phyloP scores from a whole-genome alignment of 2,888 invertebrate genomes.

The Tanytarsus gracilentus region DNA sequence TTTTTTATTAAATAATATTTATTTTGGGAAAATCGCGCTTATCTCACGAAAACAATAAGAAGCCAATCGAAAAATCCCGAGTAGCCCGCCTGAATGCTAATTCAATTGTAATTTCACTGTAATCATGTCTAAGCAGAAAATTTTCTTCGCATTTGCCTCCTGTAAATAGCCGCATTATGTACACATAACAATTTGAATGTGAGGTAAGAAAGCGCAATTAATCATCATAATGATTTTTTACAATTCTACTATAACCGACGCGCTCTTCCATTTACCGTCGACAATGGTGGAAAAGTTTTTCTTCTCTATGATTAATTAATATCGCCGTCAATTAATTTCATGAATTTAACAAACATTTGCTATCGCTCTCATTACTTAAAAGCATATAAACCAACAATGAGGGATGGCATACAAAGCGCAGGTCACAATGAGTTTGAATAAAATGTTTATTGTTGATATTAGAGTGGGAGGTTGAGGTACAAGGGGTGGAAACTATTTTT shows the following conservation, averaged over 20 bases:
- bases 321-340: slow-evolving; percentile 13
- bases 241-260: background rate
- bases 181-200: background rate
- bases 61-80: background rate
- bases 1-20: no score
- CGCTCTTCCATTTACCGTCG: background rate
- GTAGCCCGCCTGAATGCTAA: background rate
- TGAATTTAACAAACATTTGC: slow-evolving; percentile 18
- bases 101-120: background rate
- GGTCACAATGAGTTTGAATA: no score
- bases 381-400: background rate
- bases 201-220: background rate
- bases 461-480: no score
- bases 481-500: no score
- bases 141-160: background rate
- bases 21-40: no score
- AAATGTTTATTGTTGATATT: no score
- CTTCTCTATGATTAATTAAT: slow-evolving; percentile 17
- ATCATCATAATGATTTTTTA: slow-evolving; percentile 21
- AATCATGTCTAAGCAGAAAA: background rate
- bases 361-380: slow-evolving; percentile 15
- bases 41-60: no score
- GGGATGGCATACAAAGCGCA: no score
- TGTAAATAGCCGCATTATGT: background rate
- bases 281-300: background rate